Conservation (phyloP, 2,113 vertebrate genomes). For the Dipodomys stephensi region DNA sequence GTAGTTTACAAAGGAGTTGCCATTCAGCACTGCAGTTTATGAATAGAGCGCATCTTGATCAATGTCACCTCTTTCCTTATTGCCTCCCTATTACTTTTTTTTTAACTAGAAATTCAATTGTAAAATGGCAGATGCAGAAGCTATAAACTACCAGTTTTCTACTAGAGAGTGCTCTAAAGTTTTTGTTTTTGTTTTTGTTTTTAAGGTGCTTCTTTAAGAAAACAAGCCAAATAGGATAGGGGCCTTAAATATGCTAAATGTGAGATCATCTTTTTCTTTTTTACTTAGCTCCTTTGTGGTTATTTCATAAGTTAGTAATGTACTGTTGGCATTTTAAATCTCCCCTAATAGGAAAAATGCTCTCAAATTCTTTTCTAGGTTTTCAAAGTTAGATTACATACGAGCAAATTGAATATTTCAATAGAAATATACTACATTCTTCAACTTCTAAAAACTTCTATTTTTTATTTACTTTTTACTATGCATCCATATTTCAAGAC, state of each 20-base stretch:
- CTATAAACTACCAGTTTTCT: slow-evolving; percentile 43
- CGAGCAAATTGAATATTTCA: background rate
- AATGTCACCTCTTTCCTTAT: too few relatives aligned
- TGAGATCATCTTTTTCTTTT: background rate
- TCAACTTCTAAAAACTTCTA: background rate
- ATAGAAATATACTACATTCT: background rate
- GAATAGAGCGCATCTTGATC: too few relatives aligned
- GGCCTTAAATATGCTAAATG: background rate
- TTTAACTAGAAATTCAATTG: background rate
- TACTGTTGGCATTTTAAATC: slow-evolving; percentile 38
- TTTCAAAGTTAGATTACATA: slow-evolving; percentile 8
- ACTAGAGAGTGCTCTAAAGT: slow-evolving; percentile 65
- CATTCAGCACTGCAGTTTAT: too few relatives aligned
- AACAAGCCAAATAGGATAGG: background rate
- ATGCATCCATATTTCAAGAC: slow-evolving; percentile 5
- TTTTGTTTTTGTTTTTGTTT: background rate
- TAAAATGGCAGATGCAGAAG: slow-evolving; percentile 25
- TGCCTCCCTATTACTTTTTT: too few relatives aligned
- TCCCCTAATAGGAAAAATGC: background rate
- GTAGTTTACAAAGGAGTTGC: too few relatives aligned
- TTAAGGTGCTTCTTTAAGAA: background rate
- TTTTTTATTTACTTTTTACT: slow-evolving; percentile 38
- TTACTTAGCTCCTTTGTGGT: slow-evolving; percentile 12
- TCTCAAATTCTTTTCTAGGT: slow-evolving; percentile 48
- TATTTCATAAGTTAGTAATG: background rate